Evolutionary conservation across 1,140 invertebrate genomes (phyloP), one percentile per base, ranked within the genome.

Genomic region (Conopomorpha cramerella): DNA sequence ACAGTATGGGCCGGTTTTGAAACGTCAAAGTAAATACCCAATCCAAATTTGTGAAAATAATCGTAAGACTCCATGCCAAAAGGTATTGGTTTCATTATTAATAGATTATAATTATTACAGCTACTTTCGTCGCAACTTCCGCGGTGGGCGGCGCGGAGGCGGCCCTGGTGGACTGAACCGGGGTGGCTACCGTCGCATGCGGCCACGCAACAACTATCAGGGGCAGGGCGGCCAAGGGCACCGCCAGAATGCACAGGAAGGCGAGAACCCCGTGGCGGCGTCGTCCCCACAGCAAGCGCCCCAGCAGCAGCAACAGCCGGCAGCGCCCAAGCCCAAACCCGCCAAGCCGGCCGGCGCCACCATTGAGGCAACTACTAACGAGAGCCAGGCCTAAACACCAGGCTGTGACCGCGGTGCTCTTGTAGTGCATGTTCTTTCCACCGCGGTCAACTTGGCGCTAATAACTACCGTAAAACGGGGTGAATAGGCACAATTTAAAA

Each of bases 71-170:
- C n/a, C n/a, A n/a, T n/a, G n/a, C n/a, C n/a, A n/a, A n/a, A n/a
- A n/a, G n/a, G n/a, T n/a, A n/a, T n/a, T n/a, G n/a, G n/a, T n/a
- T n/a, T n/a, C n/a, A n/a, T n/a, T n/a, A n/a, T n/a, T n/a, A n/a
- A 10, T 15, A 13, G 29, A 12, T 30, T 36, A n/a, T 16, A 35
- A 34, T 33, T 17, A 30, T 43, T 44, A 0, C 19, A 64, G 58
- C 41, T 74, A 71, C 38, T 73, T 67, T 62, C 67, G 71, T 25
- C 68, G 67, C 39, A 76, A 72, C 44, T 72, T 67, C 56, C 67
- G 71, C 10, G 68, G 73, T 16, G 71, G 73, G 16, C 55, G 73
- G 19, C 59, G 73, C 31, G 66, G 68, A 15, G 68, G 64, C 19
- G 62, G 62, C 12, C 49, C 66, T 6, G 57, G 68, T 16, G 61